Conservation (phyloP, 2,797 vertebrate genomes). For the Parambassis ranga region DNA sequence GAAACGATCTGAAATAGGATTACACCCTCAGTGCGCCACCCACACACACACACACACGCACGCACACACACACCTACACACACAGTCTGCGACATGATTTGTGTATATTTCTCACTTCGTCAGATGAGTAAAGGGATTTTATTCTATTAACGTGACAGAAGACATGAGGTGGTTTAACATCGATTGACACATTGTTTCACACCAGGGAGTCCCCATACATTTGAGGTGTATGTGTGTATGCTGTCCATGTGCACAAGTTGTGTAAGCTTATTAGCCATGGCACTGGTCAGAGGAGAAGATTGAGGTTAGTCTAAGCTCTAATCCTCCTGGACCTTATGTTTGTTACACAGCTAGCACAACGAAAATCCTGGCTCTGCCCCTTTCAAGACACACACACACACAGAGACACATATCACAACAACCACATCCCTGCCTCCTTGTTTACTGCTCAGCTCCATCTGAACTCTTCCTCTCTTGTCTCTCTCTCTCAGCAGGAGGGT, state of each 20-base stretch:
- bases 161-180: conserved; percentile 5
- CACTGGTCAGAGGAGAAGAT: conserved; percentile 84
- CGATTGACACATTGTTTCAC: conserved; percentile 15
- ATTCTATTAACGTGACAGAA: neutral
- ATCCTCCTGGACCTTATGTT: conserved; percentile 84
- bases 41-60: conserved; percentile 1
- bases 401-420: neutral
- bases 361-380: conserved; percentile 50
- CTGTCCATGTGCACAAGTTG: conserved; percentile 72
- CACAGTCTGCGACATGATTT: too few species aligned
- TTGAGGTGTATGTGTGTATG: too few species aligned
- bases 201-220: neutral
- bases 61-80: too few species aligned
- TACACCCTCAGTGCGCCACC: conserved; percentile 4
- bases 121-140: neutral
- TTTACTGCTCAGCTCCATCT: conserved; percentile 45
- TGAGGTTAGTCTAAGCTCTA: conserved; percentile 88
- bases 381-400: conserved; percentile 4
- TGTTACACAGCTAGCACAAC: conserved; percentile 78
- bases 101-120: neutral
- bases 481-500: conserved; percentile 38
- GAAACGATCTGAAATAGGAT: conserved; percentile 37
- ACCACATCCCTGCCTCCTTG: conserved; percentile 19
- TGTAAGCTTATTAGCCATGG: conserved; percentile 89
- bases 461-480: conserved; percentile 36